phyloP scores from a whole-genome alignment of 92 coral and sea anemone species.

The Diadumene lineata region DNA sequence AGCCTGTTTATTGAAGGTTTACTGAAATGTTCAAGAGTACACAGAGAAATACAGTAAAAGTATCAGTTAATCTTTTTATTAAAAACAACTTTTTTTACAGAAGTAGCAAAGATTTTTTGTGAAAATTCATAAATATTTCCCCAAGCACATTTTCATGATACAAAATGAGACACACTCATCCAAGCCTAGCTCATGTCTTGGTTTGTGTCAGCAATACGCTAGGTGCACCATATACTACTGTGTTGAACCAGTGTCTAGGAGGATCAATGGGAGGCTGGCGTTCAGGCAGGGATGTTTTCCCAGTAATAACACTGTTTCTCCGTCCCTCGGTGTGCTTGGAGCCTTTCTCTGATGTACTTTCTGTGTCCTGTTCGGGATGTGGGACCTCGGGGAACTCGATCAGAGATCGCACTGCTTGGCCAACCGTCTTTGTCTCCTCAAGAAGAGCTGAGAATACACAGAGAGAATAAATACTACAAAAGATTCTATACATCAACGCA shows the following conservation, averaged over 20 bases:
- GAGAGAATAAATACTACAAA: no score
- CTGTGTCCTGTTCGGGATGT: constrained; percentile 58
- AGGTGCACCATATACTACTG: constrained; percentile 88
- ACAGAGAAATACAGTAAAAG: no score
- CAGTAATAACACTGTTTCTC: constrained; percentile 9
- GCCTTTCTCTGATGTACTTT: constrained; percentile 69
- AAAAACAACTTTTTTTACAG: no score
- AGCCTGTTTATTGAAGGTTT: no score
- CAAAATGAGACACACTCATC: no score
- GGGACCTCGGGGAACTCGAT: constrained; percentile 70
- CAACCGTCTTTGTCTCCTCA: constrained; percentile 78
- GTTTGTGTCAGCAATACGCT: constrained; percentile 59
- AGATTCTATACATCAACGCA: no score
- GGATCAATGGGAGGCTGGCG: constrained; percentile 15
- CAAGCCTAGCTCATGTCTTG: no score
- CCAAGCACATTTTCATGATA: no score
- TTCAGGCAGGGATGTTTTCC: background rate
- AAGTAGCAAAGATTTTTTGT: no score
- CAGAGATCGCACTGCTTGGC: constrained; percentile 78
- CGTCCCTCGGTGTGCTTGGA: constrained; percentile 39
- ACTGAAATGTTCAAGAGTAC: no score
- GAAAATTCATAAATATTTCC: no score
- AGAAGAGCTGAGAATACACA: constrained; percentile 52
- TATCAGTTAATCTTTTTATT: no score
- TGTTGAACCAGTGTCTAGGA: constrained; percentile 76